Evolutionary conservation across 2,113 vertebrate species (phyloP).

Genomic region (Trogon melanurus): DNA sequence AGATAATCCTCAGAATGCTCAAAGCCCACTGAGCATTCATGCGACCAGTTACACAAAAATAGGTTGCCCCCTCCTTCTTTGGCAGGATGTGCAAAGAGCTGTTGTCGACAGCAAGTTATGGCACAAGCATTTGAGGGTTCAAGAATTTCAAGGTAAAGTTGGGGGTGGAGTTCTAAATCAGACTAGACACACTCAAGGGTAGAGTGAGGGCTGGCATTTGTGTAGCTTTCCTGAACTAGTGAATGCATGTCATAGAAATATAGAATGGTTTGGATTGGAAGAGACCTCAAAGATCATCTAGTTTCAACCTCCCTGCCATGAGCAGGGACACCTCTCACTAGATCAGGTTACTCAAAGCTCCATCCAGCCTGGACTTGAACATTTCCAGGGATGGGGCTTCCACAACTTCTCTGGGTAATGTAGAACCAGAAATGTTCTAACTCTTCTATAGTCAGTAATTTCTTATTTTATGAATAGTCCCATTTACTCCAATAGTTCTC

Average conservation of each 20-base stretch:
- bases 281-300: too few relatives aligned
- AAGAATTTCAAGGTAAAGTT: neutral
- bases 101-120: accelerated
- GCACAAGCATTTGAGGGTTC: neutral
- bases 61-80: neutral
- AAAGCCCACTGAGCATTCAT: neutral
- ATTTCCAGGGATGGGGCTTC: too few relatives aligned
- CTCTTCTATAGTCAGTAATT: neutral
- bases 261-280: too few relatives aligned
- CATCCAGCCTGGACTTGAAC: too few relatives aligned
- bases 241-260: neutral
- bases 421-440: neutral
- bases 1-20: neutral
- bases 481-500: neutral
- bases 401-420: too few relatives aligned
- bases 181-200: neutral
- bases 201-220: neutral
- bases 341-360: too few relatives aligned
- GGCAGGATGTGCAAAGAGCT: neutral
- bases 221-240: neutral
- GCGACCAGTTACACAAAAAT: neutral
- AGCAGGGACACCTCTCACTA: too few relatives aligned
- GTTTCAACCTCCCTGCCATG: too few relatives aligned
- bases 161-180: neutral
- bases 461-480: neutral